Evolutionary conservation across 2,797 vertebrate genomes (phyloP).

Genomic region (Poecilia gillii): DNA sequence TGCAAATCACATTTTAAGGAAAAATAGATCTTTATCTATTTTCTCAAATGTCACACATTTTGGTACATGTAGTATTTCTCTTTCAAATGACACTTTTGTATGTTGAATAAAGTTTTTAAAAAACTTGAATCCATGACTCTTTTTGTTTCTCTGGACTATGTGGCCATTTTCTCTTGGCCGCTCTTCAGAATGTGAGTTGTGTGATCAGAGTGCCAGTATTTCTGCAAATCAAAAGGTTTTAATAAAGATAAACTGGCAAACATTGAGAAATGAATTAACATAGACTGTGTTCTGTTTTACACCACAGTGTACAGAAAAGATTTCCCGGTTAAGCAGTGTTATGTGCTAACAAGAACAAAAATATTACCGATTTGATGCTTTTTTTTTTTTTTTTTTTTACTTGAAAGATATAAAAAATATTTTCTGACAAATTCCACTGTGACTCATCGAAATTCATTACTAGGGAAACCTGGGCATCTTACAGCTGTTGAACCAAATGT

Average conservation of each 20-base stretch:
- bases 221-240: constrained; percentile 45
- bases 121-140: not conserved
- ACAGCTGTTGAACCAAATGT: constrained; percentile 48
- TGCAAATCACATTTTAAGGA: not conserved
- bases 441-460: constrained; percentile 45
- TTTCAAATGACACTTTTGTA: not conserved
- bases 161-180: not conserved
- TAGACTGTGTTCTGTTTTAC: constrained; percentile 1
- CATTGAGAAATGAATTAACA: not conserved
- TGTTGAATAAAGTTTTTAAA: not conserved
- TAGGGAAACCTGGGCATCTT: constrained; percentile 36
- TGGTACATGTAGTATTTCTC: not conserved
- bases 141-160: not conserved
- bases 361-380: not conserved
- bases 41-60: not conserved
- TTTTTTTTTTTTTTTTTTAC: not conserved
- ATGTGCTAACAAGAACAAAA: not conserved
- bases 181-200: constrained; percentile 12
- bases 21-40: not conserved
- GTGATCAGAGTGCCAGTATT: constrained; percentile 50
- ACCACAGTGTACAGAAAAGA: constrained; percentile 12
- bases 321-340: constrained; percentile 10
- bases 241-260: constrained; percentile 39
- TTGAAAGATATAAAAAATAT: constrained; percentile 23
- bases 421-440: constrained; percentile 30